Evolutionary conservation across 2,888 invertebrate species (phyloP).

Genomic region (Tortricodes alternella): DNA sequence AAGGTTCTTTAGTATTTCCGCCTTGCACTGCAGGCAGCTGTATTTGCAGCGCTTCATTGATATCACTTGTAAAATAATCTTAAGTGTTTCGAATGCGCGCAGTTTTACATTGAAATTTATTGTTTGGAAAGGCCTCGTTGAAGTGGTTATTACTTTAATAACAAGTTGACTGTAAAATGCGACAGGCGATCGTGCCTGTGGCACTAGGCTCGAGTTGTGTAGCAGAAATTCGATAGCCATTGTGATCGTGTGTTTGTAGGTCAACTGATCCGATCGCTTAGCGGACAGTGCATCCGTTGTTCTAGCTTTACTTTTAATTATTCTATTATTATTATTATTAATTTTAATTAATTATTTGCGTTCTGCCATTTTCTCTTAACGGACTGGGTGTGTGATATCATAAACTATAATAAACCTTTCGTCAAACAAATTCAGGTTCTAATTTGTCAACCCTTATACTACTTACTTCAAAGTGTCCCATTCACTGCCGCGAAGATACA

Average conservation of each 20-base stretch:
- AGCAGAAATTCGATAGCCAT: conserved; percentile 67
- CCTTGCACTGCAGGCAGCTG: conserved; percentile 14
- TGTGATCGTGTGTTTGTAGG: conserved; percentile 58
- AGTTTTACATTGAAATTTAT: conserved; percentile 36
- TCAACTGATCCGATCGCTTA: conserved; percentile 42
- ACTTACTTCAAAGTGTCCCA: too few species aligned
- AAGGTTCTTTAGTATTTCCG: conserved; percentile 17
- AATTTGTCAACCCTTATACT: too few species aligned
- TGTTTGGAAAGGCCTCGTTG: conserved; percentile 42
- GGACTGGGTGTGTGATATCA: background rate
- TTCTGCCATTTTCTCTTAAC: background rate
- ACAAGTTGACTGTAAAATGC: conserved; percentile 47
- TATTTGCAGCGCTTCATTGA: conserved; percentile 21
- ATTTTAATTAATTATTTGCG: too few species aligned
- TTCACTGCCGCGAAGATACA: too few species aligned
- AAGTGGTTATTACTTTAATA: conserved; percentile 56
- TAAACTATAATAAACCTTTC: background rate
- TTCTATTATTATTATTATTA: background rate
- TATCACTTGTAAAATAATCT: conserved; percentile 24
- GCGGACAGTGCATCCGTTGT: conserved; percentile 14
- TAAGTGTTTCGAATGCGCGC: conserved; percentile 30
- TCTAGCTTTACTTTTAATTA: background rate
- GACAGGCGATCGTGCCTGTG: conserved; percentile 51
- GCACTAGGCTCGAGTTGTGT: conserved; percentile 52
- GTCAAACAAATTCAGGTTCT: background rate